Percentiles rank a stretch among this genome's conserved stretches.
These are phyloP conservation scores for Scophthalmus maximus DNA, from an alignment of 2,113 vertebrate genomes.

Conservation along the genomic window DNA sequence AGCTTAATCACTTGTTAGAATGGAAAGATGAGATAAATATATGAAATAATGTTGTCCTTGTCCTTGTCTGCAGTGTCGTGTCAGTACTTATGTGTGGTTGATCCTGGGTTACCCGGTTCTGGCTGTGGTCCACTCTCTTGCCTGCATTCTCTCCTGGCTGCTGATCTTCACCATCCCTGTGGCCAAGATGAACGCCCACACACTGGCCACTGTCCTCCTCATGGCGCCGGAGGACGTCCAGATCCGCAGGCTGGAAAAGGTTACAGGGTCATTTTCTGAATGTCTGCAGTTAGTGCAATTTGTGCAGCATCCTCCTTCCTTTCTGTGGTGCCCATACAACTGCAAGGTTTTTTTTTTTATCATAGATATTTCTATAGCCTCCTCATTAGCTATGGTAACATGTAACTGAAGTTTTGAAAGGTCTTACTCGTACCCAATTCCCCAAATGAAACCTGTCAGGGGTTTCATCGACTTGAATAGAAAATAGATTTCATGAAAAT, in stretches of 20 bases:
- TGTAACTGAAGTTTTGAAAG: no score
- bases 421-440: no score
- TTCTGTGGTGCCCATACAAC: no score
- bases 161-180: conserved; percentile 84
- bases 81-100: conserved; percentile 76
- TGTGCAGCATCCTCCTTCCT: no score
- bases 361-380: no score
- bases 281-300: no score
- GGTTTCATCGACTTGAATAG: no score
- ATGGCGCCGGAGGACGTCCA: conserved; percentile 79
- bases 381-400: no score
- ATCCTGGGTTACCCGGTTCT: conserved; percentile 81
- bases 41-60: background rate
- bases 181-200: conserved; percentile 83
- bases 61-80: conserved; percentile 63
- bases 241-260: conserved; percentile 67
- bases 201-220: conserved; percentile 71
- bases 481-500: no score
- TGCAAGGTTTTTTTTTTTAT: no score
- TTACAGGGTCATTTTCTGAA: conserved; percentile 32
- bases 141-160: conserved; percentile 83
- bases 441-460: no score
- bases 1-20: background rate
- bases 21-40: background rate
- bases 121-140: conserved; percentile 80